Evolutionary conservation across 1,140 invertebrate genomes (phyloP).

Genomic region (Littorina saxatilis): DNA sequence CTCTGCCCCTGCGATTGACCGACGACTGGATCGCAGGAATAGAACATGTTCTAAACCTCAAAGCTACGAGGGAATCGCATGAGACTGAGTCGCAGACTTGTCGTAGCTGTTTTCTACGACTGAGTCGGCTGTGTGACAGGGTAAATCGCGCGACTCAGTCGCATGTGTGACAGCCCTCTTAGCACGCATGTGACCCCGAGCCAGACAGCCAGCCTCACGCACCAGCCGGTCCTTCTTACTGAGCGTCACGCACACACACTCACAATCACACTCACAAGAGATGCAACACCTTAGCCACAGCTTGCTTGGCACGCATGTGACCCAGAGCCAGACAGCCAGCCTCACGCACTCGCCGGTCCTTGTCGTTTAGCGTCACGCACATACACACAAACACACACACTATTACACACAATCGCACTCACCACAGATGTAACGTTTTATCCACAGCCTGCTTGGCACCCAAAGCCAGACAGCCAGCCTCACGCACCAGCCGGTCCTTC

Average conservation of each 20-base stretch:
- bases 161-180: too few species aligned
- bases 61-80: too few species aligned
- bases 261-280: constrained; percentile 54
- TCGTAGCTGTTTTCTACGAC: too few species aligned
- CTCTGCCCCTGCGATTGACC: too few species aligned
- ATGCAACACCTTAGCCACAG: constrained; percentile 60
- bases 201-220: constrained; percentile 65
- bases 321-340: constrained; percentile 67
- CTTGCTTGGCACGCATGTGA: constrained; percentile 57
- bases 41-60: too few species aligned
- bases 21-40: too few species aligned
- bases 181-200: constrained; percentile 62
- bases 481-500: constrained; percentile 59
- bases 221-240: constrained; percentile 67
- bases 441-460: constrained; percentile 46
- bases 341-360: constrained; percentile 66
- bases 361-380: constrained; percentile 58
- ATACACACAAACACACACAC: neutral
- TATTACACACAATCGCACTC: too few species aligned
- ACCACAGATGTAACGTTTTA: too few species aligned
- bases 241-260: neutral
- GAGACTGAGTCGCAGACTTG: too few species aligned
- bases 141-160: too few species aligned
- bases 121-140: too few species aligned
- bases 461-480: constrained; percentile 61